phyloP scores from a whole-genome alignment of 2,113 vertebrate species.

The Vulpes lagopus region DNA sequence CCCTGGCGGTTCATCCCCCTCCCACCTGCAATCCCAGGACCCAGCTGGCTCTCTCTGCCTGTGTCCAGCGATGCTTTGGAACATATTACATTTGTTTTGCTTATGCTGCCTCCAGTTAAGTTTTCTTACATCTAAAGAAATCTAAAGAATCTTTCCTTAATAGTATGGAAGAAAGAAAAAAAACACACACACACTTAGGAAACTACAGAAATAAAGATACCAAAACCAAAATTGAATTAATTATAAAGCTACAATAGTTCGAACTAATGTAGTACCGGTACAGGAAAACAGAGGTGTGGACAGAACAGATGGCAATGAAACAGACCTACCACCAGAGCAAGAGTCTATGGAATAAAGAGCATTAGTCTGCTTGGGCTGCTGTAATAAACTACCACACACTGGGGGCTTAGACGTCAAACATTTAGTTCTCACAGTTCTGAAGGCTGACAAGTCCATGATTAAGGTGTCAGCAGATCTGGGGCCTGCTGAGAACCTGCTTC shows the following conservation, averaged over 20 bases:
- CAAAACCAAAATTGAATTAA: not conserved
- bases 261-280: not conserved
- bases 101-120: not conserved
- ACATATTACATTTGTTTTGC: not conserved
- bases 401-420: not conserved
- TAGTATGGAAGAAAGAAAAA: not conserved
- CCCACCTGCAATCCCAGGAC: not conserved
- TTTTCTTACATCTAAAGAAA: not conserved
- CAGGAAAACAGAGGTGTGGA: too few relatives aligned
- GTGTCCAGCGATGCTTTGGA: not conserved
- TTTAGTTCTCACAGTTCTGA: not conserved
- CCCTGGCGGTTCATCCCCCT: not conserved
- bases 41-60: not conserved
- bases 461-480: not conserved
- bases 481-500: not conserved
- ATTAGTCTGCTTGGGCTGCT: rapidly evolving
- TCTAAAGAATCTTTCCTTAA: not conserved
- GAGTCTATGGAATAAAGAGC: rapidly evolving
- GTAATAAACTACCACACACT: not conserved
- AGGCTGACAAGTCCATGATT: not conserved
- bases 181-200: not conserved
- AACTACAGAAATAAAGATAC: not conserved
- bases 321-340: rapidly evolving
- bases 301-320: rapidly evolving
- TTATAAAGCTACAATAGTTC: not conserved